Evolutionary conservation across 1,140 invertebrate genomes (phyloP).

Genomic region (Euura saliciscinereae): DNA sequence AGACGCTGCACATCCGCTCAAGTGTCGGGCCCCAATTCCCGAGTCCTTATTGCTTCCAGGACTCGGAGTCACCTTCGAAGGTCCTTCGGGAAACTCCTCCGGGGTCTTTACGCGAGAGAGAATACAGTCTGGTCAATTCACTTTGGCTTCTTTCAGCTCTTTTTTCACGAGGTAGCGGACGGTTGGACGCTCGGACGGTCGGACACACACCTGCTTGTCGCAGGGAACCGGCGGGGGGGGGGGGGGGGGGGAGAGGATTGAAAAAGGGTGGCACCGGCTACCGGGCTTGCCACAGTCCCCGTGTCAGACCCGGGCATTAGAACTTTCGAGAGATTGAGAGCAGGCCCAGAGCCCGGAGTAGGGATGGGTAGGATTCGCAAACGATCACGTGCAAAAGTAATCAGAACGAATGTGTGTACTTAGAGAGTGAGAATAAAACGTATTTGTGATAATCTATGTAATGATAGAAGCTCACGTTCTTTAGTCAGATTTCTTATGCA

Average conservation of each 20-base stretch:
- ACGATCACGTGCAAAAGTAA: neutral
- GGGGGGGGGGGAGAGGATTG: neutral
- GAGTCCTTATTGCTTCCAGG: neutral
- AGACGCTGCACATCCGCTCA: neutral
- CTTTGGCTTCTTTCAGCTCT: neutral
- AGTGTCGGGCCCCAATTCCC: neutral
- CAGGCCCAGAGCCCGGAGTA: neutral
- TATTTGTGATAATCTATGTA: too few relatives aligned
- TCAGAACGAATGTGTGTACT: too few relatives aligned
- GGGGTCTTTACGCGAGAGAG: neutral
- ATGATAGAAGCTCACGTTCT: too few relatives aligned
- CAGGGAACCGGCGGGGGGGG: neutral
- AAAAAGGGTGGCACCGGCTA: neutral
- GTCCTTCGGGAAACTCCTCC: neutral
- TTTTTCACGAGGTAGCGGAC: neutral
- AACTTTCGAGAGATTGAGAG: slow-evolving; percentile 5
- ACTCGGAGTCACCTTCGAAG: neutral
- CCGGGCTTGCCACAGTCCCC: neutral
- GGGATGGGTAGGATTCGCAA: neutral
- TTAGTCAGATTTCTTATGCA: neutral
- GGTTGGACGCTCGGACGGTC: neutral
- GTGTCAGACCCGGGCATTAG: neutral
- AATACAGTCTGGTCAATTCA: neutral
- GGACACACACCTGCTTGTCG: slow-evolving; percentile 6
- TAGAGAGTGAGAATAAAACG: too few relatives aligned